Base-by-base conservation (phyloP, 1,140 invertebrate species). In the Steinernema feltiae region DNA sequence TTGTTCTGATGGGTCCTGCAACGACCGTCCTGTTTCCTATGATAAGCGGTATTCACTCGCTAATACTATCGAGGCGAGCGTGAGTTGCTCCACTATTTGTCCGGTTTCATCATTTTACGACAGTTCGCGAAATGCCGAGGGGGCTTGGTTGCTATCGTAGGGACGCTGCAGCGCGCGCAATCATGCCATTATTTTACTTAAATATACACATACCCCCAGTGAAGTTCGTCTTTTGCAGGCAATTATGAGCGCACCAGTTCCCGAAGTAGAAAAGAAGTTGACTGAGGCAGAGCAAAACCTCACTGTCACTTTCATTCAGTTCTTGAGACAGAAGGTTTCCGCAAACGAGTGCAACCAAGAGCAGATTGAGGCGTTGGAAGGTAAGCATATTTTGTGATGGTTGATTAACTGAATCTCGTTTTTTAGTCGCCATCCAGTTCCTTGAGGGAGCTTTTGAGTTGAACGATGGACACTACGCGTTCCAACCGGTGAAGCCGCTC, bases 391-490 rank as follows among this genome's bases (percentile, higher is more conserved):
- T 77, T 2, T 3, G 72, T 3, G 21, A 32, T 1, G 32, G 17
- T 1, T 29, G 30, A 12, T 30, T 17, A 17, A 2, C 32, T n/a
- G n/a, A 3, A 69, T 21, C 7, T 24, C 15, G 18, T 21, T 73
- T 80, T 82, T 78, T 63, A 84, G 84, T 85, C 70, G 83, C 84
- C 17, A 77, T 86, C n/a, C 84, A 85, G 53, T 85, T 83, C 48
- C 76, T 85, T 17, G 84, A 85, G 48, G 76, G 73, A 32, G 85
- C 84, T 2, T 85, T 85, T 53, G 71, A 32, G 27, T 70, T 85
- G 2, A 79, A 76, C n/a, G 84, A 85, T 73, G 78, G 78, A 30
- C 82, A 85, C 29, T 85, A 85, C 48, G 84, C 84, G 32, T 85
- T 85, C 74, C 84, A 85, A 74, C 84, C 84, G 15, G 76, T 80